Base-by-base conservation (phyloP, 2,888 invertebrate species). In the Hypsopygia costalis region DNA sequence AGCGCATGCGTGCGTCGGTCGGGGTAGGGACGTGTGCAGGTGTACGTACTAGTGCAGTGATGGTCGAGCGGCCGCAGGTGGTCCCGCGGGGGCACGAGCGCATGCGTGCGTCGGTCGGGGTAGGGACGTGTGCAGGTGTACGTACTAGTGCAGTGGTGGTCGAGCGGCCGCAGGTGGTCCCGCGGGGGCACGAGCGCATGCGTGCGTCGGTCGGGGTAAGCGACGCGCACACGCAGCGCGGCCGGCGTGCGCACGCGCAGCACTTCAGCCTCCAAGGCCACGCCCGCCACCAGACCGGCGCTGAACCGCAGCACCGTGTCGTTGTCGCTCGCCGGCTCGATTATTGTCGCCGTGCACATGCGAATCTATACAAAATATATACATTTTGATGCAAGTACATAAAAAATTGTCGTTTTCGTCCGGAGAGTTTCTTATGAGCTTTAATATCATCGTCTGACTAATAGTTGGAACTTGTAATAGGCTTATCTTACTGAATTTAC, bases 151-250 rank as follows among this genome's bases (percentile, higher is more conserved):
- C 12, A n/a, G 25, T 40, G 27, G 25, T 40, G 36, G 36, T 46
- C 41, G 33, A 39, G 34, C 40, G 39, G 34, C 1, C 34, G 31
- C 58, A 98, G 90, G 67, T 97, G 96, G 39, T 93, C 91, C 6
- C 91, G 86, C 35, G 93, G 91, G 1, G 97, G 98, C 41, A 95
- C 90, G 42, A 97, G 91, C 43, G 97, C 91, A 71, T 97, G 96
- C 43, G 93, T 92, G 67, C 94, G 93, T 60, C 97, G 95, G 88
- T 98, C 98, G 0, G 98, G 98, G 86, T 98, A 98, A 52, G 94
- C 93, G 20, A 97, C 93, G 86, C 95, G 94, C 49, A 98, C 92
- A 47, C 97, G 91, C 58, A 98, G 86, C 44, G 93, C 91, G 35
- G 89, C 88, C 0, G 94, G 92, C 62, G 94, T 92, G 27, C 92